Evolutionary conservation across 2,888 invertebrate species (phyloP).

Genomic region (Tortrix viridana): DNA sequence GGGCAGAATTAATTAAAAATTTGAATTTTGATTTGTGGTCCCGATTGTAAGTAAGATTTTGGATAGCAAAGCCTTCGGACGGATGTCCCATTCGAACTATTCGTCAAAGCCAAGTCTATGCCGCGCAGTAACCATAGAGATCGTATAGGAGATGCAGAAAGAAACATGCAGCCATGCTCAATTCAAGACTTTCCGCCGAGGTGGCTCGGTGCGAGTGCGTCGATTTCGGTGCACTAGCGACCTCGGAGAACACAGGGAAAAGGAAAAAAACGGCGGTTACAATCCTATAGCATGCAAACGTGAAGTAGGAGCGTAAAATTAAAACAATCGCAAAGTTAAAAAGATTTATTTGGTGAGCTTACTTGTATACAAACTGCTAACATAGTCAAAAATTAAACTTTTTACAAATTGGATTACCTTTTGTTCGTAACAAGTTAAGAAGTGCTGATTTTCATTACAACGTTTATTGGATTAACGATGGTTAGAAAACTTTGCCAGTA

Average conservation of each 20-base stretch:
- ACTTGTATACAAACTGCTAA: slow-evolving; percentile 36
- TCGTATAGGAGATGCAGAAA: slow-evolving; percentile 79
- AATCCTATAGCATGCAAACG: slow-evolving; percentile 71
- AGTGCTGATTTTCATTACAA: slow-evolving; percentile 37
- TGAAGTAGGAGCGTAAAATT: slow-evolving; percentile 80
- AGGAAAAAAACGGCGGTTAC: slow-evolving; percentile 62
- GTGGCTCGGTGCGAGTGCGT: slow-evolving; percentile 55
- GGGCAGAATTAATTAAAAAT: slow-evolving; percentile 55
- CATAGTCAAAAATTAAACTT: slow-evolving; percentile 41
- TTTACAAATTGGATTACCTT: slow-evolving; percentile 34
- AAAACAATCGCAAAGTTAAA: slow-evolving; percentile 44
- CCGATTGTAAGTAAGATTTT: slow-evolving; percentile 52
- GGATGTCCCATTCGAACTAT: slow-evolving; percentile 74
- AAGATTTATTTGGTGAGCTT: slow-evolving; percentile 36
- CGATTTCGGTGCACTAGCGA: slow-evolving; percentile 49
- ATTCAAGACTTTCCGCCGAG: slow-evolving; percentile 58
- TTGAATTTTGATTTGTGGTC: slow-evolving; percentile 50
- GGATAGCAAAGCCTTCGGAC: slow-evolving; percentile 71
- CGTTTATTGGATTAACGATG: slow-evolving; percentile 30
- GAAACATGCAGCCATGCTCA: slow-evolving; percentile 79
- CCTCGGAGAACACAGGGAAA: slow-evolving; percentile 60
- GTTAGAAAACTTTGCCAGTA: slow-evolving; percentile 29
- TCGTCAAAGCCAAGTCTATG: slow-evolving; percentile 80
- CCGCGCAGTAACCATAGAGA: slow-evolving; percentile 85
- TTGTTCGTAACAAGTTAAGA: slow-evolving; percentile 31